These are phyloP conservation scores for Lasius fuliginosus DNA, from an alignment of 2,888 invertebrate species.

Conservation along the genomic window DNA sequence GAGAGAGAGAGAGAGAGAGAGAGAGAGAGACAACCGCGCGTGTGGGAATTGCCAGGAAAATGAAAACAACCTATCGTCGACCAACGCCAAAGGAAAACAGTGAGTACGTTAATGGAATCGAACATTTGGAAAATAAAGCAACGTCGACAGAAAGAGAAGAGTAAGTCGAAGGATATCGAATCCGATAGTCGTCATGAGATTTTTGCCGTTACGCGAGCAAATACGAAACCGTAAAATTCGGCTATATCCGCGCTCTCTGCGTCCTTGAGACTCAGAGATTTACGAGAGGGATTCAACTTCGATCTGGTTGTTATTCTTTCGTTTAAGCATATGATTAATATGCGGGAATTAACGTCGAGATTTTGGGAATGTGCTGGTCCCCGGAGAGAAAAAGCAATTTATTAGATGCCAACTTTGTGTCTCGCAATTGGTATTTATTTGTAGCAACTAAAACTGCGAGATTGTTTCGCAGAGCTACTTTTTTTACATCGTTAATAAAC, in stretches of 20 bases:
- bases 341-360: conserved; percentile 31
- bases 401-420: conserved; percentile 42
- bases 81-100: neutral
- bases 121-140: conserved; percentile 26
- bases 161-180: conserved; percentile 21
- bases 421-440: conserved; percentile 39
- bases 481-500: neutral
- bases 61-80: conserved; percentile 15
- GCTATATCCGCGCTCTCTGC: neutral
- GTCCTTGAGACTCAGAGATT: conserved; percentile 35
- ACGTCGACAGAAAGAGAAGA: neutral
- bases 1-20: conserved; percentile 5
- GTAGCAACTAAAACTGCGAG: conserved; percentile 16
- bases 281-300: conserved; percentile 40
- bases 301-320: conserved; percentile 36
- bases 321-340: conserved; percentile 50
- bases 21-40: neutral
- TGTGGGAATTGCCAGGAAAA: conserved; percentile 21
- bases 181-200: conserved; percentile 16
- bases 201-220: neutral
- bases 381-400: conserved; percentile 26
- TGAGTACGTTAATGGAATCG: neutral
- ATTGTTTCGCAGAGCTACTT: conserved; percentile 22
- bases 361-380: conserved; percentile 27
- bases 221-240: conserved; percentile 18